Base-by-base conservation (phyloP, 1,140 invertebrate species). In the Lordiphosa clarofinis region DNA sequence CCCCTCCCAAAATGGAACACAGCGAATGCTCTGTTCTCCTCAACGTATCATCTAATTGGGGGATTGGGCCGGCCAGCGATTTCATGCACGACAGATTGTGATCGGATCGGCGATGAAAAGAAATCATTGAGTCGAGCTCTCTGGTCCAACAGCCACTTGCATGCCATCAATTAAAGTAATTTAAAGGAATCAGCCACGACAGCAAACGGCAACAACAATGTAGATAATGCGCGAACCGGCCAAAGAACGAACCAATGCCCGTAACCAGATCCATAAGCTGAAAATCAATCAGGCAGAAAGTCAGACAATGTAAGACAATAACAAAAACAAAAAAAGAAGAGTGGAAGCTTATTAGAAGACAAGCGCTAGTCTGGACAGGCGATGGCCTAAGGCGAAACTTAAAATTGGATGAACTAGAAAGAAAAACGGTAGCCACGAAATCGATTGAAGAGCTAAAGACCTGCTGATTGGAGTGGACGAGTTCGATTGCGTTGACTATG, bases 151-250 rank as follows among this genome's bases (percentile, higher is more conserved):
- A 49, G 47, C 47, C 65, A 60, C 69, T 69, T 55, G 68, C 58
- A 69, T 73, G 75, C 74, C 74, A 79, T 71, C 75, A 81, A 81
- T 81, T 81, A 81, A 81, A 81, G 75, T 81, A 81, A 81, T 81
- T 81, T 81, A 81, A 81, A 81, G 75, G 70, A 79, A 74, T 79
- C 75, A 55, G 64, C 64, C 49, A 57, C 48, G 42, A 56, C 24
- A 52, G 37, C 58, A 50, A 33, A 8, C 19, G 13, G 47, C 55
- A 36, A 36, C 64, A 56, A 70, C 67, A 48, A 50, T 69, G 67
- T 58, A 61, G 61, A 72, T 72, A 73, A 66, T 55, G 44, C 68
- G 38, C 39, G 39, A 58, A 54, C 12, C 49, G 37, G 56, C 37
- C 56, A 63, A 56, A 62, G 52, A 63, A 56, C 62, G 49, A 66